Evolutionary conservation across 2,888 invertebrate species (phyloP).

Genomic region (Dryomyza anilis): DNA sequence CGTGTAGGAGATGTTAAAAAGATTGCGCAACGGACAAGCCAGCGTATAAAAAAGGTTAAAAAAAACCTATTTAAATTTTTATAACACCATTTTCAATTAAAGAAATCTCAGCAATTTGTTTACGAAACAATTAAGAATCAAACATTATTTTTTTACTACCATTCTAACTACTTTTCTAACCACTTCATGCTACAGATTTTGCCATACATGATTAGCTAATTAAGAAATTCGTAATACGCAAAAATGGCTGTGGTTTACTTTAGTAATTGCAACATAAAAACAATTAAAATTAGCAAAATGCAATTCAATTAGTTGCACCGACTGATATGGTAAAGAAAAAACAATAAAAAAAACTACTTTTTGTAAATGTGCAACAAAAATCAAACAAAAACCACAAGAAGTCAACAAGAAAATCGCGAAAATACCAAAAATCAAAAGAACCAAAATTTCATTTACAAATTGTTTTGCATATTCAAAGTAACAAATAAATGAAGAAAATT

Average conservation of each 20-base stretch:
- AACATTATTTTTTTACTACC: neutral
- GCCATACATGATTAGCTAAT: slow-evolving; percentile 13
- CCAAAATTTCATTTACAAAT: slow-evolving; percentile 34
- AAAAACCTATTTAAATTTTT: too few relatives aligned
- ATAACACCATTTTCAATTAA: too few relatives aligned
- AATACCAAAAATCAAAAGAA: slow-evolving; percentile 29
- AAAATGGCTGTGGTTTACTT: slow-evolving; percentile 7
- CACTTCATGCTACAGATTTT: neutral
- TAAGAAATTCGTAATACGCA: slow-evolving; percentile 9
- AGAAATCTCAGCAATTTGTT: neutral
- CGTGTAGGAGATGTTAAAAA: too few relatives aligned
- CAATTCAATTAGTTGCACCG: slow-evolving; percentile 54
- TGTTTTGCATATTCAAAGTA: slow-evolving; percentile 30
- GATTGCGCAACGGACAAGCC: too few relatives aligned
- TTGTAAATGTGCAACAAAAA: slow-evolving; percentile 25
- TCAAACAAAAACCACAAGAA: slow-evolving; percentile 10
- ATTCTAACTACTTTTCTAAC: neutral
- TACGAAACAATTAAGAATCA: neutral
- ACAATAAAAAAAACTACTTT: too few relatives aligned
- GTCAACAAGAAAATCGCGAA: slow-evolving; percentile 29
- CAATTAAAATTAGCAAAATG: slow-evolving; percentile 45
- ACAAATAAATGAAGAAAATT: too few relatives aligned
- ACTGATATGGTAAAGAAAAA: too few relatives aligned
- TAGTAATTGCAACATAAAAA: slow-evolving; percentile 23
- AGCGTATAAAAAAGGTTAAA: too few relatives aligned